These are phyloP conservation scores for Pogoniulus pusillus DNA, from an alignment of 2,797 vertebrate genomes.

Conservation along the genomic window DNA sequence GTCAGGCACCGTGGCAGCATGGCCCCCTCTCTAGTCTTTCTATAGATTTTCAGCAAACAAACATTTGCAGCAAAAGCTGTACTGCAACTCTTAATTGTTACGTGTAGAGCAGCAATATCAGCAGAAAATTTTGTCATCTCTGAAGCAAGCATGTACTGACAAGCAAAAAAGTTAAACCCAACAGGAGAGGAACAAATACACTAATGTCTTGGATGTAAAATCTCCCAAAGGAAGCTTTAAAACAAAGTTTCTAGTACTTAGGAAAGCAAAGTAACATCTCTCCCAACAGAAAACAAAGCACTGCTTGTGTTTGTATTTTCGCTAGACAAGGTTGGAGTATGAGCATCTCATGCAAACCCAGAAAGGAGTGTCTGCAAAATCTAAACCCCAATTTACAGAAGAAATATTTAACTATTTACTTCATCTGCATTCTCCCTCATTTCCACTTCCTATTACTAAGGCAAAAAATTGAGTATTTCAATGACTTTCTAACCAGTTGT, in stretches of 20 bases:
- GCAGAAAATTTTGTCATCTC: neutral
- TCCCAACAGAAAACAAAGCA: neutral
- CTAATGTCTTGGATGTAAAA: neutral
- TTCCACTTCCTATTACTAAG: neutral
- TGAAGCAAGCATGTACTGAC: neutral
- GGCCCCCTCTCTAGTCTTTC: neutral
- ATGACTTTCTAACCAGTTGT: neutral
- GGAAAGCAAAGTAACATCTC: neutral
- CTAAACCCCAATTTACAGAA: neutral
- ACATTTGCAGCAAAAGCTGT: constrained; percentile 6
- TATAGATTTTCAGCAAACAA: neutral
- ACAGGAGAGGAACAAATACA: neutral
- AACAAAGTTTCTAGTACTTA: neutral
- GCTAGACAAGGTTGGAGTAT: neutral
- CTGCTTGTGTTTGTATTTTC: neutral
- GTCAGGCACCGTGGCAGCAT: neutral
- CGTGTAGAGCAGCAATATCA: neutral
- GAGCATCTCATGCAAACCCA: neutral
- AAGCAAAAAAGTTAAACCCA: neutral
- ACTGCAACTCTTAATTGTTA: neutral
- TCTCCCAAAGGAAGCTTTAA: neutral
- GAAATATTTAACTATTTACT: neutral
- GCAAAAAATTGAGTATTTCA: neutral
- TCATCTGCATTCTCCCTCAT: neutral
- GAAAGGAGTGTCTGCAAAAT: neutral